Evolutionary conservation across 2,888 invertebrate genomes (phyloP).

Genomic region (Vanessa cardui): DNA sequence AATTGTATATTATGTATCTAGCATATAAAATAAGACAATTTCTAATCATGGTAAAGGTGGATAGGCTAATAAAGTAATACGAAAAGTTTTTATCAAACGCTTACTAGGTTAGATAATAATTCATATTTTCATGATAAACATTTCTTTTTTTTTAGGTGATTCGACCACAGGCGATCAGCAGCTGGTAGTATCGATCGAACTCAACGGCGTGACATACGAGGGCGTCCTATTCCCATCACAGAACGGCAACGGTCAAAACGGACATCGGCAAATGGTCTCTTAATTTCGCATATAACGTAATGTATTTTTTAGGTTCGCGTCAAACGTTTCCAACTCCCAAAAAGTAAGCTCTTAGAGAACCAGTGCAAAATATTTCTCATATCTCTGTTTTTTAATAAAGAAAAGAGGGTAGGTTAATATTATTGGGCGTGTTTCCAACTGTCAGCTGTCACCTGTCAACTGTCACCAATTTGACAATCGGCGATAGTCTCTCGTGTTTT

Average conservation of each 20-base stretch:
- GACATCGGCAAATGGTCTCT: slow-evolving; percentile 75
- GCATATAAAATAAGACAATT: no score
- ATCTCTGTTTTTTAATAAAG: not conserved
- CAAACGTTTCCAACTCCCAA: slow-evolving; percentile 9
- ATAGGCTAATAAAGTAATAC: no score
- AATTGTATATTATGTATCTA: no score
- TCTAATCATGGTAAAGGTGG: no score
- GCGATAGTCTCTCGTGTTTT: slow-evolving; percentile 14
- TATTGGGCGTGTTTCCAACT: not conserved
- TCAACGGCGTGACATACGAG: slow-evolving; percentile 97
- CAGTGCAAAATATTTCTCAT: slow-evolving; percentile 12
- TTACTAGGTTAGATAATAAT: not conserved
- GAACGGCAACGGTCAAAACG: slow-evolving; percentile 69
- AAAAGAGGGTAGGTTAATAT: not conserved
- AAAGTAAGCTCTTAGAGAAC: slow-evolving; percentile 5
- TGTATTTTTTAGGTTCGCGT: slow-evolving; percentile 15
- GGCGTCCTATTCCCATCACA: slow-evolving; percentile 91
- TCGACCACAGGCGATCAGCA: slow-evolving; percentile 93
- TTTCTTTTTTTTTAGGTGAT: slow-evolving; percentile 84
- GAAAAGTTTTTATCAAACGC: no score
- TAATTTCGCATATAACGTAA: slow-evolving; percentile 47
- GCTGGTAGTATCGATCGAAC: slow-evolving; percentile 96
- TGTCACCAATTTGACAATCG: slow-evolving; percentile 4
- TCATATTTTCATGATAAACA: not conserved
- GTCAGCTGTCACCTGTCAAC: not conserved